Percentiles rank a stretch among this genome's conserved stretches.
phyloP scores from a whole-genome alignment of 1,140 invertebrate genomes.

The Calephelis nemesis region DNA sequence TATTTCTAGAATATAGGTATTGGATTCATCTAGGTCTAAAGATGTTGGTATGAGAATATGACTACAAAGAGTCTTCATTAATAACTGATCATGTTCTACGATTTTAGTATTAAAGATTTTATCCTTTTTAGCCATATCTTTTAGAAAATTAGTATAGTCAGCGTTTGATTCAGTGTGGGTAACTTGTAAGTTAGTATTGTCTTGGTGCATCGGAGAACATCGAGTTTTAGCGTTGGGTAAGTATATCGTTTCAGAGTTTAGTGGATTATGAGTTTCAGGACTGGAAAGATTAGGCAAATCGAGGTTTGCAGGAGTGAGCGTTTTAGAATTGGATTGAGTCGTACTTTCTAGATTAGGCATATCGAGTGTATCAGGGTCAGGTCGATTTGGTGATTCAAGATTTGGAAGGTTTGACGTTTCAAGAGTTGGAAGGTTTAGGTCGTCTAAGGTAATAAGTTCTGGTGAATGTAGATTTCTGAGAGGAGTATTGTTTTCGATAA shows the following conservation, averaged over 20 bases:
- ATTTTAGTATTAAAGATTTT: background rate
- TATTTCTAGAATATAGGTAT: background rate
- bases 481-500: background rate
- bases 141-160: conserved; percentile 2
- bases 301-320: background rate
- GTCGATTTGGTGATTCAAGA: background rate
- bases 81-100: background rate
- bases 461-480: background rate
- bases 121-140: background rate
- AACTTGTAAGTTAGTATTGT: background rate
- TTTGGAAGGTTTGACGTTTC: too few species aligned
- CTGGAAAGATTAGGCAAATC: background rate
- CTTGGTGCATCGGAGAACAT: background rate
- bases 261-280: background rate
- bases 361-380: background rate
- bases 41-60: conserved; percentile 3
- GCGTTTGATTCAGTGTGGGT: background rate
- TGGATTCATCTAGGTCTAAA: conserved; percentile 13
- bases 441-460: background rate
- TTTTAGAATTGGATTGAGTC: background rate
- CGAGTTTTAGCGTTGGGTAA: background rate
- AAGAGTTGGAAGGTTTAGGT: background rate
- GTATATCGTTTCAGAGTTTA: background rate
- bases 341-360: background rate
- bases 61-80: background rate